Base-by-base conservation (phyloP, 1,140 invertebrate genomes). In the Solenopsis invicta region DNA sequence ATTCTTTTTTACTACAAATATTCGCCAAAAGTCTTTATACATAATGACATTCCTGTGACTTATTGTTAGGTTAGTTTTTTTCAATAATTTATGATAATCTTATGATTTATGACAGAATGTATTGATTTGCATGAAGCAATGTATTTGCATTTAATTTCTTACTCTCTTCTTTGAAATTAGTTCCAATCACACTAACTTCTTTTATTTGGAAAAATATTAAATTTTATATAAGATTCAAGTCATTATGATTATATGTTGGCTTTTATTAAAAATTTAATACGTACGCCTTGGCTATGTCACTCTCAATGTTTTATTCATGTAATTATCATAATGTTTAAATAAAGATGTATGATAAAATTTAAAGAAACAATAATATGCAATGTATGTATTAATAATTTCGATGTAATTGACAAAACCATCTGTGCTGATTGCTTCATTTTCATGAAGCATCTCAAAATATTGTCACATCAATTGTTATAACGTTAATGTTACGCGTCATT, bases 251-350 rank as follows among this genome's bases (percentile, higher is more conserved):
- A 45, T 45, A 69, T 69, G 16, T 13, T 72, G 2, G 10, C 3
- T 71, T 71, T 71, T 71, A 29, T 66, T 66, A 66, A 41, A 66
- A 41, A 66, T 12, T 41, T 10, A 64, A 37, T 29, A 71, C 50
- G 13, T 16, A 50, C n/a, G 5, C 0, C 13, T 71, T 2, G 18
- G 5, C 5, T 61, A 13, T 34, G 12, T 34, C 5, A 62, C 34
- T 34, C 9, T 16, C 24, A 5, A 62, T 62, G 29, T 62, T 62
- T 62, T 62, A 34, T 62, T 16, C 13, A 62, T 2, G 34, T 34
- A 62, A 62, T 62, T 16, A 62, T 29, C 0, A 6, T 29, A 62
- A 62, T 62, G 4, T 62, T 62, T 62, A 1, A 8, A n/a, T 21
- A 56, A 1, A 56, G 1, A 62, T 62, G 12, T 24, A 59, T 24